Evolutionary conservation across 2,113 vertebrate genomes (phyloP), one percentile per base, ranked within the genome.

Genomic region (Chrysochloris asiatica): DNA sequence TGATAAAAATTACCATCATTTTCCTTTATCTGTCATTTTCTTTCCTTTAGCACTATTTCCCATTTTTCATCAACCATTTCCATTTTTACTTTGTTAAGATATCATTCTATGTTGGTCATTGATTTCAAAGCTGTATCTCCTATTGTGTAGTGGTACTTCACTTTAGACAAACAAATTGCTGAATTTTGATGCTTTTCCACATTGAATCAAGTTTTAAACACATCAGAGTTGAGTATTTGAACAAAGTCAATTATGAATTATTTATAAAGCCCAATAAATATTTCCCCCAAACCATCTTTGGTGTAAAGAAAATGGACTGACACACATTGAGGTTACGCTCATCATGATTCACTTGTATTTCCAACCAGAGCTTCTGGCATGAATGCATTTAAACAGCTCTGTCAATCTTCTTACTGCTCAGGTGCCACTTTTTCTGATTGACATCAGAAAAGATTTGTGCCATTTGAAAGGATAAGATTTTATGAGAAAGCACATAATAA

Each of bases 341-440:
- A 48, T 87, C 71, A 26, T 38, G 52, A 92, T 52, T 67, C 36
- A 56, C 59, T 73, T 75, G 59, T 81, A 17, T 95, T 95, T 94
- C 86, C 90, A 93, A 88, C 50, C 45, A 84, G 59, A 6, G 69
- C 92, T 71, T 73, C 52, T 0, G 76, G 77, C 43, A 4, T 8
- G 0, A 43, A 14, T 16, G 26, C 33, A n/a, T 16, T 83, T 71
- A 78, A 93, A 82, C 56, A 41, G 3, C 50, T 72, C 79, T 93
- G 88, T 88, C 93, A 93, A 6, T 86, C 75, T 13, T 16, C 38
- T 83, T 38, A 38, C 28, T 61, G 56, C 69, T 93, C 90, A 75
- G 86, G 45, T 95, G 86, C 48, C 86, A 90, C 61, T 71, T 87
- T 94, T 81, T 67, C n/a, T 96, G 92, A 96, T 84, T 96, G 95